phyloP scores from a whole-genome alignment of 2,888 invertebrate species.

The Embidobia sp. region DNA sequence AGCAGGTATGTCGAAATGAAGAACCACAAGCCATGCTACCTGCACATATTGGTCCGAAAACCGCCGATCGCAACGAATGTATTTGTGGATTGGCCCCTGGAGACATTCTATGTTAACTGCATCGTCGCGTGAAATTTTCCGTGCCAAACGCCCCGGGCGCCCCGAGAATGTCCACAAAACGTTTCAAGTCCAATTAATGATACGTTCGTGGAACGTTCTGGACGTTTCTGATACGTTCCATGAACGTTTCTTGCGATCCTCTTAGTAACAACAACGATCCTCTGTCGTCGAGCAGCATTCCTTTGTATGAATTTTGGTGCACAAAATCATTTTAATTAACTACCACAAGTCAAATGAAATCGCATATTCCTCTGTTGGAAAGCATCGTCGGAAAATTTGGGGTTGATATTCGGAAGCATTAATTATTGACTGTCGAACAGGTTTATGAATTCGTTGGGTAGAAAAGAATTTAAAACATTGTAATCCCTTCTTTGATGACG shows the following conservation, averaged over 20 bases:
- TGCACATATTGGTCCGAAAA: slow-evolving; percentile 9
- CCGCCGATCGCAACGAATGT: slow-evolving; percentile 23
- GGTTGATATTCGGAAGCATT: too few species aligned
- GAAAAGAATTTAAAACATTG: too few species aligned
- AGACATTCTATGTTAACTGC: slow-evolving; percentile 48
- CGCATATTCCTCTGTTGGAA: too few species aligned
- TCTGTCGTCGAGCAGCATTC: not conserved
- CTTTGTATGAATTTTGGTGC: not conserved
- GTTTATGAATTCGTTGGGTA: too few species aligned
- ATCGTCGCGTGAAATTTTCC: slow-evolving; percentile 49
- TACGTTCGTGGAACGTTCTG: slow-evolving; percentile 21
- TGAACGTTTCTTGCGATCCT: slow-evolving; percentile 16
- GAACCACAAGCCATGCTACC: slow-evolving; percentile 9
- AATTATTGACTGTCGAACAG: too few species aligned
- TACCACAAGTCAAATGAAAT: too few species aligned
- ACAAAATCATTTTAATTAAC: too few species aligned
- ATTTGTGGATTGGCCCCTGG: slow-evolving; percentile 32
- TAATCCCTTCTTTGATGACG: too few species aligned
- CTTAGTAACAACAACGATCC: not conserved
- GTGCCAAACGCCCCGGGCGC: slow-evolving; percentile 21
- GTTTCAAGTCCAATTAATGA: slow-evolving; percentile 32
- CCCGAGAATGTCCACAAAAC: slow-evolving; percentile 40
- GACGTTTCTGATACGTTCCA: slow-evolving; percentile 32
- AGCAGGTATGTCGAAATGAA: slow-evolving; percentile 43
- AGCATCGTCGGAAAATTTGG: too few species aligned